phyloP scores from a whole-genome alignment of 2,797 vertebrate species.

The Acanthurus lineatus region DNA sequence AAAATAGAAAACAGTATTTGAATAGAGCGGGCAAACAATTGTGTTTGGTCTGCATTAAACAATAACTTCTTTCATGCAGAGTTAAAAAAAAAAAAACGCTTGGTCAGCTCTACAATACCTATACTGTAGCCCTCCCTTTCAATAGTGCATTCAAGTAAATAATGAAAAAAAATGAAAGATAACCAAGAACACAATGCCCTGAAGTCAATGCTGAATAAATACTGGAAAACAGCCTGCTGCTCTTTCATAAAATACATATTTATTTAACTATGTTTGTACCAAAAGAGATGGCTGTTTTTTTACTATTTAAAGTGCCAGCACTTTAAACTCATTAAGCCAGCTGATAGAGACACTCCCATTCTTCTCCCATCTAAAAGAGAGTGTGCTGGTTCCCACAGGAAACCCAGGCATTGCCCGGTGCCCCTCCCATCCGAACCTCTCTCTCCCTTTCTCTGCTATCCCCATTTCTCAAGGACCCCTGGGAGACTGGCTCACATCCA shows the following conservation, averaged over 20 bases:
- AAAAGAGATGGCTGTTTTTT: slow-evolving; percentile 8
- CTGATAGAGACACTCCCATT: slow-evolving; percentile 53
- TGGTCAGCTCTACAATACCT: slow-evolving; percentile 1
- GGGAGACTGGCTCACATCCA: slow-evolving; percentile 74
- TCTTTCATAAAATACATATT: slow-evolving; percentile 26
- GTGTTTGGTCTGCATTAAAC: slow-evolving; percentile 6
- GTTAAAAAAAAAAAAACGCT: slow-evolving; percentile 9
- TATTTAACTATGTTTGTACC: slow-evolving; percentile 19
- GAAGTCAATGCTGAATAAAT: slow-evolving; percentile 28
- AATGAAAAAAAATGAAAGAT: slow-evolving; percentile 31
- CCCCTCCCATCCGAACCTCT: neutral
- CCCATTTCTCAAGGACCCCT: slow-evolving; percentile 69
- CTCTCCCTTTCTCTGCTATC: slow-evolving; percentile 43
- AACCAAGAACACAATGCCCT: slow-evolving; percentile 20
- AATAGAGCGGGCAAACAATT: neutral
- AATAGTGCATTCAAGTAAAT: slow-evolving; percentile 29
- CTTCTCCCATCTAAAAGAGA: slow-evolving; percentile 51
- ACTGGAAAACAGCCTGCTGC: slow-evolving; percentile 1
- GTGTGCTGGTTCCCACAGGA: slow-evolving; percentile 73
- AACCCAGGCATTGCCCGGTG: slow-evolving; percentile 10
- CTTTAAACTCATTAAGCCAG: slow-evolving; percentile 61
- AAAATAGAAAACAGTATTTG: slow-evolving; percentile 14
- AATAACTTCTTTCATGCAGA: slow-evolving; percentile 16
- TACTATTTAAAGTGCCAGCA: slow-evolving; percentile 23
- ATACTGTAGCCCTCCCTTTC: neutral